Base-by-base conservation (phyloP, 2,113 vertebrate species). In the Phylloscopus trochilus region DNA sequence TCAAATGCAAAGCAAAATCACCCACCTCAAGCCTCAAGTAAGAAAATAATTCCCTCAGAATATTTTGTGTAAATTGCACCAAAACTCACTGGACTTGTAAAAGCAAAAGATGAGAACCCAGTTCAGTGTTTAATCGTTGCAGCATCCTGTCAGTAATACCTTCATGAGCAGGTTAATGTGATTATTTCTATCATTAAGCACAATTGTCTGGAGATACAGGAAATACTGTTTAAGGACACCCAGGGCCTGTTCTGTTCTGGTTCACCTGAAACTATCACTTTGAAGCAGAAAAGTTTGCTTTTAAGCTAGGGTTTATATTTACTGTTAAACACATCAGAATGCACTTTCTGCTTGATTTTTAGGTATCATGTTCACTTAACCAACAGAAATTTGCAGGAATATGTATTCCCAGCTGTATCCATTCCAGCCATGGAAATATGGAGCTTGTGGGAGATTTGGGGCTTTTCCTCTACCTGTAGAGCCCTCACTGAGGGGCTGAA, bases 121-220 rank as follows among this genome's bases (percentile, higher is more conserved):
- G 27, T 35, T 37, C 9, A 15, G 53, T 14, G 60, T 89, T 89
- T 41, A 83, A 68, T 64, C 17, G 49, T 66, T 62, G 46, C 77
- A 82, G 59, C 49, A 68, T 17, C 41, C 64, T 67, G 39, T 43
- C 31, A 3, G 55, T 19, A 67, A 83, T 11, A 15, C 72, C 78
- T 95, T 68, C 75, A 58, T 39, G 51, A 93, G 77, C 30, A 87
- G 41, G 67, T 87, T 91, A 95, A 95, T 1, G 2, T 53, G 70
- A 51, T 79, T 91, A 62, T 89, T 92, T 73, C 49, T 91, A 87
- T 89, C 77, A 82, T 68, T 93, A 91, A 92, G 53, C 58, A 82
- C 44, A 82, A 87, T 41, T 15, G 13, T 72, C 53, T 76, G 66
- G 66, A 89, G 74, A 68, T 22, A 56, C 15, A 92, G 39, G 64